A percentile compares a stretch with the other conserved stretches of the same genome.
Evolutionary conservation across 2,113 vertebrate species (phyloP).

Genomic region (Struthidea cinerea): DNA sequence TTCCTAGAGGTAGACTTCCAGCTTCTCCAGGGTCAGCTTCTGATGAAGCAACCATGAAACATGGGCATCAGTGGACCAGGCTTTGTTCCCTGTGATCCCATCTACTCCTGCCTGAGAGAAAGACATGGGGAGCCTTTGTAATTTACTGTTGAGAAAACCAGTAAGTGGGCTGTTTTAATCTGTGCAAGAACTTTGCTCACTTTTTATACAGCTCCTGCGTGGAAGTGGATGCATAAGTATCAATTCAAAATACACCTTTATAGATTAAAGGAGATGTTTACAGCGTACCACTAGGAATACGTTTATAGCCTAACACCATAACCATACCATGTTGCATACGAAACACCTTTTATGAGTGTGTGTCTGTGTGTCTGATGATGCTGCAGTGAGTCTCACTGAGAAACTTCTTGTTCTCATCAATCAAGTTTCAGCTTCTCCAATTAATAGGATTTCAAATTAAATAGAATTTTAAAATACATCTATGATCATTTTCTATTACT

Average conservation of each 20-base stretch:
- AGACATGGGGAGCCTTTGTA: neutral
- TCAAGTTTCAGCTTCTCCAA: neutral
- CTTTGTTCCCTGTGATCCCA: neutral
- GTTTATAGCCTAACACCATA: neutral
- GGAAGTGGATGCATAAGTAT: neutral
- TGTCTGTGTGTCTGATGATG: neutral
- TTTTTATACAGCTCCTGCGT: neutral
- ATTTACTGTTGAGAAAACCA: neutral
- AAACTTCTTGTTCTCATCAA: neutral
- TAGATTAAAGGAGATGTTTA: neutral
- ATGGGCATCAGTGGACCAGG: neutral
- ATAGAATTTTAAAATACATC: neutral
- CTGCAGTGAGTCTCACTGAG: neutral
- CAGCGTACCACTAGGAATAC: neutral
- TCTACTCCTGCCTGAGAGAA: neutral
- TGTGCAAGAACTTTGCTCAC: neutral
- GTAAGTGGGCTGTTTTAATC: neutral
- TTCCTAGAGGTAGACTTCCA: neutral
- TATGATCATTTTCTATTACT: neutral
- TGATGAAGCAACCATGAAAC: neutral
- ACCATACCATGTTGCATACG: neutral
- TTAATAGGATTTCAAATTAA: neutral
- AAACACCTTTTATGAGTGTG: neutral
- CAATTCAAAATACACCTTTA: neutral
- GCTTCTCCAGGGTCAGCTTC: neutral